These are phyloP conservation scores for Notospermus geniculatus DNA, from an alignment of 1,140 invertebrate species.

Conservation along the genomic window DNA sequence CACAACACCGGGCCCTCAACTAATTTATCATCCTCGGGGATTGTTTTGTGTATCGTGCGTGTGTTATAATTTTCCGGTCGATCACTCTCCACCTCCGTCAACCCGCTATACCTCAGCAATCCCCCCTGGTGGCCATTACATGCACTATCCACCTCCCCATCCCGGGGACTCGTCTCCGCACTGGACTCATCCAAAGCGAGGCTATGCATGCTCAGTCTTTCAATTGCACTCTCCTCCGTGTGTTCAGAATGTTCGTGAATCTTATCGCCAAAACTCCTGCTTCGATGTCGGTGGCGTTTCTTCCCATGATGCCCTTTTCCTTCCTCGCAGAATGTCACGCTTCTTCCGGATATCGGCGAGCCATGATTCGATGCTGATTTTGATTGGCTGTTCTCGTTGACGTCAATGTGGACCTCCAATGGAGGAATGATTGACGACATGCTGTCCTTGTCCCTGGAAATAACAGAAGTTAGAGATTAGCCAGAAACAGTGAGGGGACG, in stretches of 20 bases:
- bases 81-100: conserved; percentile 44
- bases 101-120: neutral
- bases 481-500: neutral
- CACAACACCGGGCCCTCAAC: no score
- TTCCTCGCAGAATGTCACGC: conserved; percentile 23
- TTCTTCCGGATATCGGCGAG: conserved; percentile 34
- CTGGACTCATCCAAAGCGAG: conserved; percentile 11
- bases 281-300: conserved; percentile 6
- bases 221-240: conserved; percentile 8
- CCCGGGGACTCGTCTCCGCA: conserved; percentile 14
- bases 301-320: conserved; percentile 20
- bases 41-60: neutral
- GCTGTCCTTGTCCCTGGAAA: conserved; percentile 28
- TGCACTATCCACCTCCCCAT: neutral
- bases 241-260: conserved; percentile 12
- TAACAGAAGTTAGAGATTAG: conserved; percentile 1
- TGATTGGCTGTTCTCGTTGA: conserved; percentile 20
- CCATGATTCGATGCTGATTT: conserved; percentile 27
- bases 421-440: conserved; percentile 23
- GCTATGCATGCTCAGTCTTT: conserved; percentile 6
- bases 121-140: neutral
- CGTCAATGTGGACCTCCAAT: conserved; percentile 29
- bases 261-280: conserved; percentile 13
- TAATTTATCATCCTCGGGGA: no score
- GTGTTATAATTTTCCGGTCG: conserved; percentile 15